These are phyloP conservation scores for Camponotus fellah DNA, from an alignment of 2,888 invertebrate genomes.

Conservation along the genomic window DNA sequence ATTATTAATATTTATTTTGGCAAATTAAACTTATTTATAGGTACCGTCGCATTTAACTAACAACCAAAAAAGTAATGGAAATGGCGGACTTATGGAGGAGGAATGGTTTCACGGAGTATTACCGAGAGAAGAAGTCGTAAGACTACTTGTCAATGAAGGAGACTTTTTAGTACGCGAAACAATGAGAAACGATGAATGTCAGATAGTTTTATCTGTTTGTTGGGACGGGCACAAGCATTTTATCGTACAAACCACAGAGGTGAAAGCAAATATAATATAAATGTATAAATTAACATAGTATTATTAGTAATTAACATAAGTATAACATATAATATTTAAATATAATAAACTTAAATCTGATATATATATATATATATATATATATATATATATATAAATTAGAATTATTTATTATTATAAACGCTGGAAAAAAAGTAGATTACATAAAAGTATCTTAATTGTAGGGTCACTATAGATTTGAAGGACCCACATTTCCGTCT, in stretches of 20 bases:
- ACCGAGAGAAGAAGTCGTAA: slow-evolving; percentile 97
- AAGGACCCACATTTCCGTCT: slow-evolving; percentile 97
- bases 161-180: slow-evolving; percentile 98
- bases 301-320: neutral
- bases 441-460: slow-evolving; percentile 64
- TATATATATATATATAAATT: neutral
- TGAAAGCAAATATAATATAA: slow-evolving; percentile 82
- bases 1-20: slow-evolving; percentile 9
- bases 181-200: slow-evolving; percentile 95
- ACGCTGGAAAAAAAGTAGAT: neutral
- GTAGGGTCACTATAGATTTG: slow-evolving; percentile 96
- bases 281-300: neutral
- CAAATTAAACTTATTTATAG: slow-evolving; percentile 66
- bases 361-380: too few species aligned
- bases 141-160: slow-evolving; percentile 96
- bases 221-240: slow-evolving; percentile 99
- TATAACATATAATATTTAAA: slow-evolving; percentile 29
- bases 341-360: neutral
- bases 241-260: slow-evolving; percentile 98
- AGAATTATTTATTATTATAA: slow-evolving; percentile 1
- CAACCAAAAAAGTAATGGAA: slow-evolving; percentile 85
- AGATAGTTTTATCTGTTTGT: slow-evolving; percentile 97
- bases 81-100: slow-evolving; percentile 94
- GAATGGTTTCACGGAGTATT: slow-evolving; percentile 99
- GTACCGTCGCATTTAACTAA: slow-evolving; percentile 79